Evolutionary conservation across 2,888 invertebrate genomes (phyloP).

Genomic region (Acanthococcus lagerstroemiae): DNA sequence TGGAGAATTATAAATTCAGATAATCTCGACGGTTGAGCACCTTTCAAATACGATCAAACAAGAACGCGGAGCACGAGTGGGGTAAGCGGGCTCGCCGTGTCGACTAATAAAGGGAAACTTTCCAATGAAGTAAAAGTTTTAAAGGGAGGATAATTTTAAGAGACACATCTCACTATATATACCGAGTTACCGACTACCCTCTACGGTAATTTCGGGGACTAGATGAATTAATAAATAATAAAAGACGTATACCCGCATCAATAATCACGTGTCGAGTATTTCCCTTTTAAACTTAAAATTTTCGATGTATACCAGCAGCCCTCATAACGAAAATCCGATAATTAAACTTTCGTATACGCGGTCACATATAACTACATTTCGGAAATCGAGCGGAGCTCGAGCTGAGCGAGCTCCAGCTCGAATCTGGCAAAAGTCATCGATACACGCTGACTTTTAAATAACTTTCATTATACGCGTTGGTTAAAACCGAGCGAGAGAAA

Average conservation of each 20-base stretch:
- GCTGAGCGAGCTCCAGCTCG: background rate
- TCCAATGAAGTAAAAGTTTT: conserved; percentile 5
- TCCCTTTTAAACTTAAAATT: too few relatives aligned
- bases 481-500: background rate
- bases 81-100: too few relatives aligned
- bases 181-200: background rate
- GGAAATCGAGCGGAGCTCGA: too few relatives aligned
- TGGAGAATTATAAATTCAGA: too few relatives aligned
- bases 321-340: background rate
- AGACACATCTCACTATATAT: background rate
- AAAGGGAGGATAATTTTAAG: conserved; percentile 3
- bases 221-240: conserved; percentile 8
- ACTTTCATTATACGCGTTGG: background rate
- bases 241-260: background rate
- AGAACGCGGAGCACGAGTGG: too few relatives aligned
- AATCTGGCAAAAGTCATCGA: background rate
- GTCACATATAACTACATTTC: too few relatives aligned
- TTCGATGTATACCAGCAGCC: too few relatives aligned
- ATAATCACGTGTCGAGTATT: background rate
- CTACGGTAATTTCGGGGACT: too few relatives aligned
- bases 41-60: too few relatives aligned
- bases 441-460: conserved; percentile 1
- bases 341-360: background rate
- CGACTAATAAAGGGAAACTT: conserved; percentile 9
- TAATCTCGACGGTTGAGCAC: too few relatives aligned